These are phyloP conservation scores for Gavia stellata DNA, from an alignment of 2,113 vertebrate species.

Conservation along the genomic window DNA sequence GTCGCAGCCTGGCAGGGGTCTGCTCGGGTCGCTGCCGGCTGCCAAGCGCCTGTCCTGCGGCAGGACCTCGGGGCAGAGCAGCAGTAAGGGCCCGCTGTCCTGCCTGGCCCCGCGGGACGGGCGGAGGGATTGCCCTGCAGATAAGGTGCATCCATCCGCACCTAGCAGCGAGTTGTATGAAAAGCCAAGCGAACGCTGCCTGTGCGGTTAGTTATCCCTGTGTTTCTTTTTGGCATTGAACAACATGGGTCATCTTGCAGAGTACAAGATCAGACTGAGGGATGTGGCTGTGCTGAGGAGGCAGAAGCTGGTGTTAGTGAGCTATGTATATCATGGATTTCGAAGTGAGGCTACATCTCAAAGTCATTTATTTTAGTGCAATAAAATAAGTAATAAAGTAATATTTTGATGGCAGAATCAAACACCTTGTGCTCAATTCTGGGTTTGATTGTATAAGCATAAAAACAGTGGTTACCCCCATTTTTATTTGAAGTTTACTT, in stretches of 20 bases:
- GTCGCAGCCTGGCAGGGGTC: background rate
- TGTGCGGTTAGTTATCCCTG: accelerated
- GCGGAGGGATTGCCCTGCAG: background rate
- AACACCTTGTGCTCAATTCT: background rate
- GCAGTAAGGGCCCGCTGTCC: background rate
- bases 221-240: background rate
- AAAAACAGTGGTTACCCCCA: background rate
- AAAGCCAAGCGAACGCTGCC: background rate
- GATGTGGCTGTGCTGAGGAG: background rate
- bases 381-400: background rate
- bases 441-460: background rate
- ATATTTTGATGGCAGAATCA: background rate
- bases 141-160: accelerated
- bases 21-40: background rate
- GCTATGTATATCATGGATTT: background rate
- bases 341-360: background rate
- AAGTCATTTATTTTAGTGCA: background rate
- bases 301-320: background rate
- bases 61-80: background rate
- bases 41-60: accelerated
- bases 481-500: background rate
- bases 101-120: too few species aligned
- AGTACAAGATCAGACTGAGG: background rate
- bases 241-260: background rate
- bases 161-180: accelerated